Evolutionary conservation across 2,113 vertebrate genomes (phyloP), one percentile per base, ranked within the genome.

Genomic region (zebrafish (Danio rerio)): DNA sequence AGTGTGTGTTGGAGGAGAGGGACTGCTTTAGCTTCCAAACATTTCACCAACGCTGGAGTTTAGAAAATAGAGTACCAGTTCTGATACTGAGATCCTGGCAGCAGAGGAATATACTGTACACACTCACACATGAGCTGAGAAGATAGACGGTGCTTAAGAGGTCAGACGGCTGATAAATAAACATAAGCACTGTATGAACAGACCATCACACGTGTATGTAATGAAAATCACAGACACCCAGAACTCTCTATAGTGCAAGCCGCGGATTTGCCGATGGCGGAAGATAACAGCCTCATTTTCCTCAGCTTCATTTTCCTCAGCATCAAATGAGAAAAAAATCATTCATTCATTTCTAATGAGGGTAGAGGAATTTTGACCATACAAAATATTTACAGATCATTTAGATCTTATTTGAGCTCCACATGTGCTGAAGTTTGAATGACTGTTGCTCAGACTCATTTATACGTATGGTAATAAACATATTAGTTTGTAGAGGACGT

Each of bases 91-190:
- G 31, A 45, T 52, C 9, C 63, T 43, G 42, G 10, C 62, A 69
- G 15, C 52, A 80, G 40, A 53, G 15, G 1, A 13, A 45, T 13
- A 77, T 31, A 31, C 31, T 31, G 31, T n/a, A 76, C 50, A 56
- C 66, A 85, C 66, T 74, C 73, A 72, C 56, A 85, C 18, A 20
- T 15, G 16, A 18, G 12, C 63, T 70, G 9, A 70, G 18, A 5
- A 72, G 2, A 12, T 52, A 31, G 18, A 53, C 10, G 52, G 3
- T 7, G 20, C 43, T 21, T 70, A 70, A 70, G 68, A 70, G 45
- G 63, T 47, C n/a, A 68, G n/a, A 68, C 21, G 43, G 65, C 43
- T 47, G 42, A 9, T 7, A 68, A 45, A 18, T 68, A 47, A 68
- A 47, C 16, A 68, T 18, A n/a, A 10, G 9, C 65, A 55, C 55